Evolutionary conservation across 2,113 vertebrate species (phyloP).

Genomic region (Pseudorhombus dupliciocellatus): DNA sequence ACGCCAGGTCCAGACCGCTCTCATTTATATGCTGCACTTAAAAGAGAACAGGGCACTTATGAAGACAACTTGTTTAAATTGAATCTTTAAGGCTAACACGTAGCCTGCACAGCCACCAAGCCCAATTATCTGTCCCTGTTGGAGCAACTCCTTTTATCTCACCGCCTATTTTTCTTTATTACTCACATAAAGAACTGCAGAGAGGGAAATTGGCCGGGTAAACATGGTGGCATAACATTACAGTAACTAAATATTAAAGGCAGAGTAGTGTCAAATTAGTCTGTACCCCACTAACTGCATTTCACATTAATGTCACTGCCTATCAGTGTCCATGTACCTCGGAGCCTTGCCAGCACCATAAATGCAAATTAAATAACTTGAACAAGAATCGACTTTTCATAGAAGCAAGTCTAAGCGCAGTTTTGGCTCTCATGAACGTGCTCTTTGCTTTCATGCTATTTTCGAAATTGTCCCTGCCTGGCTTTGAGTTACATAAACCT

Average conservation of each 20-base stretch:
- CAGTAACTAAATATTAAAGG: not conserved
- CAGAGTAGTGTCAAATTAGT: not conserved
- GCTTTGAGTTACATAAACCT: conserved; percentile 33
- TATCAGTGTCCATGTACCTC: conserved; percentile 4
- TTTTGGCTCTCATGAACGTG: conserved; percentile 12
- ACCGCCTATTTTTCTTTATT: not conserved
- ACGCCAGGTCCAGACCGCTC: conserved; percentile 23
- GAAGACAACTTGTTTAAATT: conserved; percentile 37
- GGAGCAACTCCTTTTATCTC: conserved; percentile 1
- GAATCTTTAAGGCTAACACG: conserved; percentile 27
- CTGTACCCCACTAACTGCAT: conserved; percentile 8
- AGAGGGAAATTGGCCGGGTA: not conserved
- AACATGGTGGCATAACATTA: not conserved
- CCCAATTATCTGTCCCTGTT: conserved; percentile 19
- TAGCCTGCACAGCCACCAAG: conserved; percentile 9
- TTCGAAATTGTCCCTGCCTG: conserved; percentile 11
- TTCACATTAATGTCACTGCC: conserved; percentile 7
- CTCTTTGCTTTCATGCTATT: conserved; percentile 14
- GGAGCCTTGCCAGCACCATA: conserved; percentile 23
- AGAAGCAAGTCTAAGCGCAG: conserved; percentile 9
- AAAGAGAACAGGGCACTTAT: conserved; percentile 1
- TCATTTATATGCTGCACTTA: conserved; percentile 34
- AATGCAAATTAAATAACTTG: conserved; percentile 4
- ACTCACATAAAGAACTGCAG: not conserved
- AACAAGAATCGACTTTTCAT: not conserved